Evolutionary conservation across 1,140 invertebrate species (phyloP).

Genomic region (Stegodyphus mimosarum): DNA sequence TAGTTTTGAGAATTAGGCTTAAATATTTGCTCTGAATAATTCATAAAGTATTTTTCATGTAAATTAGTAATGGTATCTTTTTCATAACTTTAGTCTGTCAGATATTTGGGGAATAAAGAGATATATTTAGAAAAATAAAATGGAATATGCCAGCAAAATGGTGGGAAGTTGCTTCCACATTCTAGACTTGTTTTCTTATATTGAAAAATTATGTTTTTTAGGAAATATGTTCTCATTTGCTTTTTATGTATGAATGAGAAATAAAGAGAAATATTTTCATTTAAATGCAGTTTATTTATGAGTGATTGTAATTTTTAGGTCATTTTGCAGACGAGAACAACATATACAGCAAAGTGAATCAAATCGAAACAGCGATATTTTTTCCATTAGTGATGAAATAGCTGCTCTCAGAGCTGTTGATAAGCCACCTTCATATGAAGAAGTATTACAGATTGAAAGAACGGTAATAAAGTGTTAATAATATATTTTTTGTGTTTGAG

Average conservation of each 20-base stretch:
- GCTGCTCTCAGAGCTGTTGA: conserved; percentile 56
- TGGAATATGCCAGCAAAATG: too few species aligned
- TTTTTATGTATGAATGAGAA: background rate
- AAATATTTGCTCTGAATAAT: too few species aligned
- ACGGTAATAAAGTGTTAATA: conserved; percentile 14
- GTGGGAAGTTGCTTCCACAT: too few species aligned
- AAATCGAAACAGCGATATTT: conserved; percentile 38
- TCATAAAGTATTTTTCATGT: too few species aligned
- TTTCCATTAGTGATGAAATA: conserved; percentile 59
- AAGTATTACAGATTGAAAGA: conserved; percentile 56
- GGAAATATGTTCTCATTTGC: background rate
- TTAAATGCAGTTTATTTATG: background rate
- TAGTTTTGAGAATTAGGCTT: too few species aligned
- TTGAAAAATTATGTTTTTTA: too few species aligned
- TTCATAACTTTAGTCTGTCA: too few species aligned
- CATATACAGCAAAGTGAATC: conserved; percentile 28
- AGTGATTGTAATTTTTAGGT: conserved; percentile 16
- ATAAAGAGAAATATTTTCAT: background rate
- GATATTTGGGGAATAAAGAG: too few species aligned
- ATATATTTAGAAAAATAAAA: too few species aligned
- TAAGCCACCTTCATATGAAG: conserved; percentile 60
- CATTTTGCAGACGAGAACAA: conserved; percentile 53
- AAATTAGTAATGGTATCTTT: too few species aligned
- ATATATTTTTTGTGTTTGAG: background rate
- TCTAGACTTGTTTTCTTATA: too few species aligned